Evolutionary conservation across 2,888 invertebrate species (phyloP).

Genomic region (Ophion obscuratus): DNA sequence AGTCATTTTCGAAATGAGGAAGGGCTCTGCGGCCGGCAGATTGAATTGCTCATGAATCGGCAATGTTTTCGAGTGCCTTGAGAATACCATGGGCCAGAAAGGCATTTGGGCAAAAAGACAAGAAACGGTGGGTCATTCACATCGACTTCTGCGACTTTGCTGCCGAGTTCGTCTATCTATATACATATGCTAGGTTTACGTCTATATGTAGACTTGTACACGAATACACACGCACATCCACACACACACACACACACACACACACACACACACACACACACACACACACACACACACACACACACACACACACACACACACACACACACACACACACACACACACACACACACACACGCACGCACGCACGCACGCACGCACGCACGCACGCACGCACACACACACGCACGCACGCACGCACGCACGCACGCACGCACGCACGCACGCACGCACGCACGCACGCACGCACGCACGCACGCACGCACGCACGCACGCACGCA

Average conservation of each 20-base stretch:
- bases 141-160: constrained; percentile 8
- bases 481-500: not conserved
- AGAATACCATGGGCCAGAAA: not conserved
- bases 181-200: not conserved
- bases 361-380: not conserved
- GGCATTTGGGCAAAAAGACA: not conserved
- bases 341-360: not conserved
- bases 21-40: not conserved
- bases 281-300: not conserved
- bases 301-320: not conserved
- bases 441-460: not conserved
- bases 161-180: constrained; percentile 1
- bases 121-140: constrained; percentile 25
- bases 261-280: not conserved
- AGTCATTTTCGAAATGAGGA: not conserved
- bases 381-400: not conserved
- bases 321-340: not conserved
- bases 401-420: not conserved
- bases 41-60: not conserved
- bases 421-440: not conserved
- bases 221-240: not conserved
- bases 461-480: not conserved
- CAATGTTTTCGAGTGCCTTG: not conserved
- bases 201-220: not conserved
- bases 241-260: not conserved